Conservation (phyloP, 2,113 vertebrate species). For the Proterorhinus semilunaris region DNA sequence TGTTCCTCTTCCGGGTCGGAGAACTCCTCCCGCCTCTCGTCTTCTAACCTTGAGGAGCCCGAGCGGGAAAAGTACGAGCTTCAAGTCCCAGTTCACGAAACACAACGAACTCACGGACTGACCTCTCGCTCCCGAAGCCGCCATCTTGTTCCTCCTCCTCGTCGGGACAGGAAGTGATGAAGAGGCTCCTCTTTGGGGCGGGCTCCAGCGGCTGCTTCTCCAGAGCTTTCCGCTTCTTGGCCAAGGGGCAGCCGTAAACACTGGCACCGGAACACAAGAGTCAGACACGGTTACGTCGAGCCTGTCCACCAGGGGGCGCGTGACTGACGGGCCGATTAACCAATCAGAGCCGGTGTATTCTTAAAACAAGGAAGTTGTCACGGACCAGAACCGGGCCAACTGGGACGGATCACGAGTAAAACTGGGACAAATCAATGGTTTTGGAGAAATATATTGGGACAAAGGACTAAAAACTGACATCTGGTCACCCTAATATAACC, state of each 20-base stretch:
- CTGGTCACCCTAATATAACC: too few species aligned
- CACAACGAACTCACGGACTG: constrained; percentile 36
- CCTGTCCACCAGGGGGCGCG: constrained; percentile 11
- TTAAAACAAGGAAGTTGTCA: too few species aligned
- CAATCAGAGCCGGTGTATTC: too few species aligned
- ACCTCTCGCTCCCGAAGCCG: constrained; percentile 79
- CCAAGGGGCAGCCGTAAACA: constrained; percentile 96
- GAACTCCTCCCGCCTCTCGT: constrained; percentile 50
- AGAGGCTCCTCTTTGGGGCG: constrained; percentile 78
- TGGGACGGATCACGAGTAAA: too few species aligned
- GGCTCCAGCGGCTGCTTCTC: constrained; percentile 93
- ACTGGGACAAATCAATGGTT: too few species aligned
- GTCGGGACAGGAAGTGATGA: constrained; percentile 74
- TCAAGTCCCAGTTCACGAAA: constrained; percentile 21
- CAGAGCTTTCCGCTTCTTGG: constrained; percentile 95
- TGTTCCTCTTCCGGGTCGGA: constrained; percentile 47
- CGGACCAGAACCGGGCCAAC: too few species aligned
- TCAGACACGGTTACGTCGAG: constrained; percentile 7
- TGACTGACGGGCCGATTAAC: background rate
- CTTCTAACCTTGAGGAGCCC: background rate
- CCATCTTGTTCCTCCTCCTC: constrained; percentile 58
- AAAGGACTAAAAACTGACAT: too few species aligned
- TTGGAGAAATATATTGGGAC: too few species aligned
- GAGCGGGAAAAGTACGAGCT: background rate
- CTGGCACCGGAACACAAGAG: constrained; percentile 63